Evolutionary conservation across 2,888 invertebrate species (phyloP).

Genomic region (Drosophila dives): DNA sequence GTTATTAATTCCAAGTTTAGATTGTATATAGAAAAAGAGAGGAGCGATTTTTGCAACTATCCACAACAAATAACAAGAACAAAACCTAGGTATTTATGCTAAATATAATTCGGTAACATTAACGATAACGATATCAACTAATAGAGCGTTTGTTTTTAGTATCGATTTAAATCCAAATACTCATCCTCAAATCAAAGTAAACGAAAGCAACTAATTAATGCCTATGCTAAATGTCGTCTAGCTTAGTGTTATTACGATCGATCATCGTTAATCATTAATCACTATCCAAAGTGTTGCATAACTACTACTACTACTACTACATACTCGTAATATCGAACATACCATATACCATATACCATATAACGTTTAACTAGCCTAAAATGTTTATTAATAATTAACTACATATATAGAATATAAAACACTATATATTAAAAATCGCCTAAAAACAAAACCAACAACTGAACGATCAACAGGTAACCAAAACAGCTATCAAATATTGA

Average conservation of each 20-base stretch:
- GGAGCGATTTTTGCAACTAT: slow-evolving; percentile 43
- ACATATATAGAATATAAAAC: slow-evolving; percentile 43
- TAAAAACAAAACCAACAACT: slow-evolving; percentile 47
- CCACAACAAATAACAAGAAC: slow-evolving; percentile 23
- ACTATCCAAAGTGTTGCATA: slow-evolving; percentile 57
- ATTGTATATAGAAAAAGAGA: slow-evolving; percentile 55
- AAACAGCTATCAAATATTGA: slow-evolving; percentile 39
- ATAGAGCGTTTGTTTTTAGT: slow-evolving; percentile 62
- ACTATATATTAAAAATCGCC: slow-evolving; percentile 19
- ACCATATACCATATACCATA: slow-evolving; percentile 43
- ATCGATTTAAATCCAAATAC: slow-evolving; percentile 50
- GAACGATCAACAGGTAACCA: slow-evolving; percentile 59
- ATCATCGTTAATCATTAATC: slow-evolving; percentile 14
- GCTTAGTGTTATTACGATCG: slow-evolving; percentile 54
- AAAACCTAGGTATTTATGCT: slow-evolving; percentile 50
- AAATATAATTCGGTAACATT: slow-evolving; percentile 27
- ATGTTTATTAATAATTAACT: slow-evolving; percentile 67
- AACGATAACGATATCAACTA: slow-evolving; percentile 29
- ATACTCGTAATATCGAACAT: slow-evolving; percentile 46
- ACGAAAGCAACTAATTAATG: slow-evolving; percentile 77
- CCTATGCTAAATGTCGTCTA: slow-evolving; percentile 80
- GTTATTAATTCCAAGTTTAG: slow-evolving; percentile 7
- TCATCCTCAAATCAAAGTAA: slow-evolving; percentile 60
- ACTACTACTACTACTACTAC: slow-evolving; percentile 9
- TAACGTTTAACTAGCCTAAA: slow-evolving; percentile 53